phyloP scores from a whole-genome alignment of 2,888 invertebrate genomes.

The Tholera decimalis region DNA sequence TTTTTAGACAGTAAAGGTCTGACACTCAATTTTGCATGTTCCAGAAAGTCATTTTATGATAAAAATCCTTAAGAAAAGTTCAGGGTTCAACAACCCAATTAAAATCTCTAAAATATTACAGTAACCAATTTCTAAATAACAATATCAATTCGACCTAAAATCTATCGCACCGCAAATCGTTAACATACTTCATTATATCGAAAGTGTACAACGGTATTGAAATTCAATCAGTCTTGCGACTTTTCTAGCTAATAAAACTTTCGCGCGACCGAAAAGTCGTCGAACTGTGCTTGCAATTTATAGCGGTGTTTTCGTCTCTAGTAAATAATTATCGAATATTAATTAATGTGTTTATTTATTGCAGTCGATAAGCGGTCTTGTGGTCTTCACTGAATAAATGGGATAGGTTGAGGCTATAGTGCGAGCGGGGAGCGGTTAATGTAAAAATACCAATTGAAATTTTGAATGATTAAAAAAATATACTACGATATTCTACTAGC shows the following conservation, averaged over 20 bases:
- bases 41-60: too few species aligned
- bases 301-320: constrained; percentile 70
- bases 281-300: constrained; percentile 66
- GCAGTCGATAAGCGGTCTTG: constrained; percentile 71
- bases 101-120: neutral
- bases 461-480: too few species aligned
- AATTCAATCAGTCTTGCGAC: constrained; percentile 47
- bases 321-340: constrained; percentile 76
- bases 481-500: too few species aligned
- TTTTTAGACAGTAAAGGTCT: too few species aligned
- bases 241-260: constrained; percentile 65
- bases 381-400: constrained; percentile 49
- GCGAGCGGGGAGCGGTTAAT: constrained; percentile 22
- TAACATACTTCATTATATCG: constrained; percentile 49
- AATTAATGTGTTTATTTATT: constrained; percentile 78
- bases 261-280: constrained; percentile 65
- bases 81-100: too few species aligned
- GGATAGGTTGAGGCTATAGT: constrained; percentile 21
- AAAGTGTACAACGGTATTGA: constrained; percentile 52
- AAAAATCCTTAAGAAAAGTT: too few species aligned
- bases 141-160: constrained; percentile 17
- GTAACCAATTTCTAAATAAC: constrained; percentile 1
- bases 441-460: too few species aligned
- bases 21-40: too few species aligned
- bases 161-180: constrained; percentile 16